Evolutionary conservation across 2,888 invertebrate species (phyloP).

Genomic region (Chrysodeixis includens): DNA sequence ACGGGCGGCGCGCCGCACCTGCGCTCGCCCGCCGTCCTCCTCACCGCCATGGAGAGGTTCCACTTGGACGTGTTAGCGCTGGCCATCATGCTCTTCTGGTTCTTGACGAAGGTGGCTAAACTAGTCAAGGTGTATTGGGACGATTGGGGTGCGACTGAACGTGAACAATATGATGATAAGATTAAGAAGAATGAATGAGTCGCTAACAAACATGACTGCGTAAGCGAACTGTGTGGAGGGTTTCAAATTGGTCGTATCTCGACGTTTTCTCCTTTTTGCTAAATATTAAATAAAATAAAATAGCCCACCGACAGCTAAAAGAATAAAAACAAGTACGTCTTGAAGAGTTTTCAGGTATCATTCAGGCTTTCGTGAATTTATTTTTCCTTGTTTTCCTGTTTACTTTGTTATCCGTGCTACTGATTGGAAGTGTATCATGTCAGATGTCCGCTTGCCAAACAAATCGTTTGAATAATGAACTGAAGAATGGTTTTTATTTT

Average conservation of each 20-base stretch:
- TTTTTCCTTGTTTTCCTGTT: slow-evolving; percentile 4
- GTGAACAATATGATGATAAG: slow-evolving; percentile 34
- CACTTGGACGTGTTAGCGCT: slow-evolving; percentile 66
- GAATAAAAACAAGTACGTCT: not conserved
- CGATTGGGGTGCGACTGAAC: slow-evolving; percentile 47
- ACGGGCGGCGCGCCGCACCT: slow-evolving; percentile 66
- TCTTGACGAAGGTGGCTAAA: slow-evolving; percentile 69
- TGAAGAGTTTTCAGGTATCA: not conserved
- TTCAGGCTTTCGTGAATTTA: not conserved
- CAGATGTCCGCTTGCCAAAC: not conserved
- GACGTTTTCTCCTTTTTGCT: not conserved
- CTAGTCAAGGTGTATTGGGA: slow-evolving; percentile 65
- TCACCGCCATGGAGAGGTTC: slow-evolving; percentile 60
- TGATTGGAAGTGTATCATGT: not conserved
- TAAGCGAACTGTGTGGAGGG: too few relatives aligned
- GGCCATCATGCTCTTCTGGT: slow-evolving; percentile 66
- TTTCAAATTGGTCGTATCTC: not conserved
- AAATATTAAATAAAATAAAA: slow-evolving; percentile 8
- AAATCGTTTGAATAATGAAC: slow-evolving; percentile 1
- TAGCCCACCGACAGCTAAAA: not conserved
- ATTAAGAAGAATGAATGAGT: slow-evolving; percentile 61
- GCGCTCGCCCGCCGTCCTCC: slow-evolving; percentile 64
- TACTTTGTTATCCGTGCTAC: not conserved
- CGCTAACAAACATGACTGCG: not conserved
- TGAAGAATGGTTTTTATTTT: not conserved